A percentile compares a stretch with the other conserved stretches of the same genome.
Conservation (phyloP, 2,113 vertebrate species). For the Sapajus apella region DNA sequence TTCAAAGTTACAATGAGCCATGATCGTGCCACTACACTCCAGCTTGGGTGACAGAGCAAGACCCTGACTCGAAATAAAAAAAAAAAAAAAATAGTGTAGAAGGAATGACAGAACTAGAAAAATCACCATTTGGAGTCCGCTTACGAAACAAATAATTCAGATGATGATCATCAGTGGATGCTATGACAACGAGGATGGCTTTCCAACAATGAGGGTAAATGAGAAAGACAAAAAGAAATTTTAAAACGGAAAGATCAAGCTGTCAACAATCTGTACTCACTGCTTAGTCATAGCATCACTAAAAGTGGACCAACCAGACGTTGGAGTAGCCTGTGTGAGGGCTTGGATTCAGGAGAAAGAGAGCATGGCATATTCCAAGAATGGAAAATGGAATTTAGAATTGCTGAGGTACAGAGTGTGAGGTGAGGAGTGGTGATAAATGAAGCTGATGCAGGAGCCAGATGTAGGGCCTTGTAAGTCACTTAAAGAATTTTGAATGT, state of each 20-base stretch:
- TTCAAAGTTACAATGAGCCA: too few species aligned
- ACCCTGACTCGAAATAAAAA: too few species aligned
- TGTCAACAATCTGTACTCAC: background rate
- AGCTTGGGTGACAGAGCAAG: too few species aligned
- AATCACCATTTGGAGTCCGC: background rate
- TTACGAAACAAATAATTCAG: constrained; percentile 14
- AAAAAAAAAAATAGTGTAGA: background rate
- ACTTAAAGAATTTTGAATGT: constrained; percentile 10
- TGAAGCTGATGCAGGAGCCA: background rate
- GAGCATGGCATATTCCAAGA: background rate
- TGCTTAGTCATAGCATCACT: background rate
- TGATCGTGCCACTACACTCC: too few species aligned
- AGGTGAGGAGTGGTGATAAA: background rate
- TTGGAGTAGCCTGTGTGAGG: background rate
- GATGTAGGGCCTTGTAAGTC: background rate
- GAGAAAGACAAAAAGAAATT: constrained; percentile 8
- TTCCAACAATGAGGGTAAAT: background rate
- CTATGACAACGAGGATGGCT: background rate
- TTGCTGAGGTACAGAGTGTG: background rate
- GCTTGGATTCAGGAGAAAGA: background rate
- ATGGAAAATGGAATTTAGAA: constrained; percentile 11
- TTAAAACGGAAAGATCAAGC: background rate
- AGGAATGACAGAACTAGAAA: background rate
- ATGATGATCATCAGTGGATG: background rate
- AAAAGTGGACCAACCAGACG: background rate